Base-by-base conservation (phyloP, 2,113 vertebrate species). In the Lagopus leucura region DNA sequence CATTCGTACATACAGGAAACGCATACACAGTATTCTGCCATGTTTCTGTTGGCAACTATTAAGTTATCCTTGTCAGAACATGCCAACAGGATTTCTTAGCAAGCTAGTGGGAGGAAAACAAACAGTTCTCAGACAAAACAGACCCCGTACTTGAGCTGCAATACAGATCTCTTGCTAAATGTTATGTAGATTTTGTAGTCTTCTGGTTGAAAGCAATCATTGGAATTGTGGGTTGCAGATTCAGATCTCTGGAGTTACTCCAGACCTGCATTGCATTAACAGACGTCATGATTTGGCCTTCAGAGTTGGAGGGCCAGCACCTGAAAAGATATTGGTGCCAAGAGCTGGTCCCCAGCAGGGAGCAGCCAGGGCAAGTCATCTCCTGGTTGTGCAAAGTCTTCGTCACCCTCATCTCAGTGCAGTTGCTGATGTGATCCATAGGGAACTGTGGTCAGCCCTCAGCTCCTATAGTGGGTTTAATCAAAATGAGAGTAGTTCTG, bases 31-130 rank as follows among this genome's bases (percentile, higher is more conserved):
- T 88, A 95, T 96, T 96, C 90, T 98, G 96, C 96, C 95, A 92
- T 98, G 97, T 98, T 98, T 98, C 97, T 98, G 79, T 97, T 98
- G 98, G 98, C 97, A 98, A 71, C 83, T 90, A 72, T 87, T 87
- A 95, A 93, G 88, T 96, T 96, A 92, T 95, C 97, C 95, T 96
- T 97, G 93, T 97, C 93, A 96, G 97, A 97, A 97, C 95, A 93
- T 96, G 97, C 97, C 97, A 97, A 96, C 92, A 92, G 86, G 91
- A 97, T 97, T 97, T 98, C 97, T 96, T 97, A 94, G 96, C 72
- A 90, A 96, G 92, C 92, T 90, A 95, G 86, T 38, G 95, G 96
- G 94, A 97, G 95, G 94, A 95, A 97, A 98, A 93, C 96, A 97
- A 96, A 94, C 75, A 63, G 45, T 84, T 92, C 91, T 95, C 96